Evolutionary conservation across 2,797 vertebrate genomes (phyloP), one percentile per base, ranked within the genome.

Genomic region (Leucoraja ocellata): DNA sequence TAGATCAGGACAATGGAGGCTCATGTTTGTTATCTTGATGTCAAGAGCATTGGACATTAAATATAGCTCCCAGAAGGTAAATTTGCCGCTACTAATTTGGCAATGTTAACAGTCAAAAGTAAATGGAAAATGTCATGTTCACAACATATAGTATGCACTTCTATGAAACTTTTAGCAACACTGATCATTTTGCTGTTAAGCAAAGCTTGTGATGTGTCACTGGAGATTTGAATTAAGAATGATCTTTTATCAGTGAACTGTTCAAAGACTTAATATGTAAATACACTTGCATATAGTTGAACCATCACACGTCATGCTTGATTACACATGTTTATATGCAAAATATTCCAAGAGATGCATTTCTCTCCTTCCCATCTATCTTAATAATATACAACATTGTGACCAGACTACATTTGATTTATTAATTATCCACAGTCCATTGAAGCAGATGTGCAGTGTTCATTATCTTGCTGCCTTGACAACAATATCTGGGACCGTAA

Each of bases 101-200:
- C n/a, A 88, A 65, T 32, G 63, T n/a, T 83, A 83, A 80, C 79
- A n/a, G 13, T 23, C 81, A 84, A 54, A 84, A 81, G 36, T n/a
- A 84, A 83, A 84, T n/a, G 28, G 13, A 18, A 65, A 88, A 83
- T 28, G 21, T 54, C 23, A n/a, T 3, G 8, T 32, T 1, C 7
- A n/a, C 25, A 18, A 1, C 46, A 46, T 28, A n/a, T 28, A 61
- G 25, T 16, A 14, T 88, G 28, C 61, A 65, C 46, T 18, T 10
- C 23, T 81, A 54, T 21, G 32, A 79, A 28, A 32, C 16, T 16
- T 13, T 11, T 18, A 8, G 23, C 54, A 68, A 68, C 65, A 68
- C 5, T 10, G 4, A 10, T 0, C 2, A 54, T 23, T 25, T 81
- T 28, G 54, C 61, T 21, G 18, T 54, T 10, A 1, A 63, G 13